Evolutionary conservation across 2,113 vertebrate genomes (phyloP).

Genomic region (Sapayoa aenigma): DNA sequence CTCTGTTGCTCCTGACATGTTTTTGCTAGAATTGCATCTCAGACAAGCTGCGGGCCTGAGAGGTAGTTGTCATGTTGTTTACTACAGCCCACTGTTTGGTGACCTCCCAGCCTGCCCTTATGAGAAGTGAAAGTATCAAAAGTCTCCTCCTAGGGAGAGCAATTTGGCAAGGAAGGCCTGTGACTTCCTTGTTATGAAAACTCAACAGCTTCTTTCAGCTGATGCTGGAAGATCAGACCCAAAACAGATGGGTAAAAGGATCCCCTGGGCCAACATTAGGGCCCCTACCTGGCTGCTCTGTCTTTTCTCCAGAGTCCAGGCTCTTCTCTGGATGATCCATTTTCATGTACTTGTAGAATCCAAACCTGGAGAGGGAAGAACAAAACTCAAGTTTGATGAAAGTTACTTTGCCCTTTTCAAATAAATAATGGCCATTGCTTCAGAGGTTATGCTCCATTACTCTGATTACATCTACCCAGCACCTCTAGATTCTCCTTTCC

Average conservation of each 20-base stretch:
- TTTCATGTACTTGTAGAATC: conserved; percentile 80
- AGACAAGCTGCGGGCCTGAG: background rate
- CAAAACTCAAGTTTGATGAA: background rate
- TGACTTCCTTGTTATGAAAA: background rate
- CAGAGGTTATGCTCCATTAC: background rate
- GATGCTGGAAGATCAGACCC: background rate
- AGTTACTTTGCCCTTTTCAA: background rate
- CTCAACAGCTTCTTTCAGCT: background rate
- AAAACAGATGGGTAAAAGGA: background rate
- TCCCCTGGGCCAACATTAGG: background rate
- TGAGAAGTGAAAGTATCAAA: background rate
- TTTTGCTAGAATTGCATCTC: background rate
- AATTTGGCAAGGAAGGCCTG: background rate
- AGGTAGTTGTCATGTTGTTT: fast-evolving
- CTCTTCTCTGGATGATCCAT: conserved; percentile 65
- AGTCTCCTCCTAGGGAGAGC: background rate
- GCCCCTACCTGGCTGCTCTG: conserved; percentile 61
- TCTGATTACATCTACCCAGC: background rate
- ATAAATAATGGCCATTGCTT: background rate
- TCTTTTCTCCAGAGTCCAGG: conserved; percentile 23
- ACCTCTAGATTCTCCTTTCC: background rate
- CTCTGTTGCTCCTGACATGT: background rate
- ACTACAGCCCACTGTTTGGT: background rate
- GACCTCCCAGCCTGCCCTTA: background rate
- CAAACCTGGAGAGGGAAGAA: conserved; percentile 63